Evolutionary conservation across 2,888 invertebrate species (phyloP).

Genomic region (Brassicogethes aeneus): DNA sequence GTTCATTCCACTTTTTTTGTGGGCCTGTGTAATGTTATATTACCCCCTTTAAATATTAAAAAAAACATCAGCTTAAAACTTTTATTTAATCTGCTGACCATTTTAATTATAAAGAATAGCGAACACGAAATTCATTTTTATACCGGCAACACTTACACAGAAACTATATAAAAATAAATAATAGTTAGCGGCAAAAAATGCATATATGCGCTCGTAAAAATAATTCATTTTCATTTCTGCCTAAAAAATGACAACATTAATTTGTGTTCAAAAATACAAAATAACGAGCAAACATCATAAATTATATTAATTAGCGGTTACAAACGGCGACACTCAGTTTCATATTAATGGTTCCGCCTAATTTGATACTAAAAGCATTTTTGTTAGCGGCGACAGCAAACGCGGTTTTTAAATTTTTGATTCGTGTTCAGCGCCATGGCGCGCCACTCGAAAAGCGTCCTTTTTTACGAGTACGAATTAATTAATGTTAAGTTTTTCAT

Average conservation of each 20-base stretch:
- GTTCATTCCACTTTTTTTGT: no score
- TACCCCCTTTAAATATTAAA: no score
- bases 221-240: slow-evolving; percentile 10
- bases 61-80: no score
- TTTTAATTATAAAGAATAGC: no score
- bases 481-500: neutral
- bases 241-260: slow-evolving; percentile 9
- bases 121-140: no score
- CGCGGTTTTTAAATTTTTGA: slow-evolving; percentile 32
- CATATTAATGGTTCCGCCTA: slow-evolving; percentile 35
- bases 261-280: slow-evolving; percentile 5
- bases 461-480: neutral
- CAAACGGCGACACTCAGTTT: slow-evolving; percentile 24
- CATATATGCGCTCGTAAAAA: slow-evolving; percentile 1
- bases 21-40: no score
- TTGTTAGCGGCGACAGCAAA: slow-evolving; percentile 32
- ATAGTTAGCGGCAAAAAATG: neutral
- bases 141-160: no score
- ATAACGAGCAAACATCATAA: slow-evolving; percentile 15
- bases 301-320: slow-evolving; percentile 26
- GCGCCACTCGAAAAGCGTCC: neutral
- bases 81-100: no score
- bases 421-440: slow-evolving; percentile 13
- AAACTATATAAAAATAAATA: no score
- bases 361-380: slow-evolving; percentile 40